phyloP scores from a whole-genome alignment of 2,888 invertebrate species.

The Napeogenes inachia region DNA sequence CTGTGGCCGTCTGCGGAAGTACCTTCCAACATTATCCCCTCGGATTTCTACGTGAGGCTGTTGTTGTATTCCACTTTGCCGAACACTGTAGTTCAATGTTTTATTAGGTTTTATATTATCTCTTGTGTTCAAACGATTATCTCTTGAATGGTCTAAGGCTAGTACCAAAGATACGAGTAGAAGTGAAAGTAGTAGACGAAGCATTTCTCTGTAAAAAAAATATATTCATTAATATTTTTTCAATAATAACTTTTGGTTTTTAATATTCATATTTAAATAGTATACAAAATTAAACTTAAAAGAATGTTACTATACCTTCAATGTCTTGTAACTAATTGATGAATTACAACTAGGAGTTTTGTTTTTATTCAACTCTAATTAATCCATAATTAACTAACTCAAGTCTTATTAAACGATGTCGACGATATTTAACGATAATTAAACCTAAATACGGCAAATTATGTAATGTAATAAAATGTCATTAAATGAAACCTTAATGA shows the following conservation, averaged over 20 bases:
- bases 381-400: too few relatives aligned
- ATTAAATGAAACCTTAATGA: too few relatives aligned
- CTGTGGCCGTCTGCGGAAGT: conserved; percentile 37
- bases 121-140: conserved; percentile 5
- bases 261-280: too few relatives aligned
- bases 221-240: conserved; percentile 1
- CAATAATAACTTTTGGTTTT: not conserved
- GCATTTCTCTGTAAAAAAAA: conserved; percentile 40
- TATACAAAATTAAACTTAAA: too few relatives aligned
- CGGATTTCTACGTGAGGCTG: conserved; percentile 43
- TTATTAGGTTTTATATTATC: conserved; percentile 32
- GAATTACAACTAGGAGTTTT: not conserved
- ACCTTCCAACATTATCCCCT: conserved; percentile 44
- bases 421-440: too few relatives aligned
- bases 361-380: too few relatives aligned
- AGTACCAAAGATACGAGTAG: conserved; percentile 34
- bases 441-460: too few relatives aligned
- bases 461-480: too few relatives aligned
- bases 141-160: conserved; percentile 29
- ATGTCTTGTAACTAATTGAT: conserved; percentile 14
- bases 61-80: conserved; percentile 42
- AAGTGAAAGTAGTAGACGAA: conserved; percentile 32
- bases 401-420: too few relatives aligned
- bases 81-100: conserved; percentile 42
- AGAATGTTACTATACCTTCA: conserved; percentile 6